phyloP scores from a whole-genome alignment of 1,140 invertebrate genomes.

The Rhizoglyphus robini region DNA sequence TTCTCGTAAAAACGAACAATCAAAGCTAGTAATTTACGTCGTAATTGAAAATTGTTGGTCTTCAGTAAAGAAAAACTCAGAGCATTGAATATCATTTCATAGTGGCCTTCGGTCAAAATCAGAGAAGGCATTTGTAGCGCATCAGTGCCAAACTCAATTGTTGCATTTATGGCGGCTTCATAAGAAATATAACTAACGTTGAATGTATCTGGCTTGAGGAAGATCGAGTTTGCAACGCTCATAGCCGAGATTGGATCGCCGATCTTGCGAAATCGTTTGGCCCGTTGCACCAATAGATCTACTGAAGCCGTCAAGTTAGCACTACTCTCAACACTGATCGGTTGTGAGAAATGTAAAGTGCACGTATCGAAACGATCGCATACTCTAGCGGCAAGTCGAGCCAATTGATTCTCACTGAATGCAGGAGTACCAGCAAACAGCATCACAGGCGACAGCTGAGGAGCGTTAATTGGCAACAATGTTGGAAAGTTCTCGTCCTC shows the following conservation, averaged over 20 bases:
- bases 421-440: conserved; percentile 22
- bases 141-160: conserved; percentile 15
- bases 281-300: conserved; percentile 1
- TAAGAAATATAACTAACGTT: neutral
- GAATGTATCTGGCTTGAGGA: conserved; percentile 6
- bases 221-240: neutral
- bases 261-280: conserved; percentile 7
- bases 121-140: conserved; percentile 15
- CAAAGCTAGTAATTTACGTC: neutral
- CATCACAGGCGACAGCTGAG: conserved; percentile 25
- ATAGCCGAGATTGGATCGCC: conserved; percentile 19
- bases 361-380: conserved; percentile 22
- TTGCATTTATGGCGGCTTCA: conserved; percentile 7
- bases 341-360: conserved; percentile 1
- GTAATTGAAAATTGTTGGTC: neutral
- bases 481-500: neutral
- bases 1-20: conserved; percentile 16
- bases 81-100: conserved; percentile 10
- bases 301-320: conserved; percentile 7
- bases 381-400: conserved; percentile 9
- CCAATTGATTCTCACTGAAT: neutral
- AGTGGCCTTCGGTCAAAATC: conserved; percentile 11
- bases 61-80: conserved; percentile 1
- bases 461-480: conserved; percentile 22
- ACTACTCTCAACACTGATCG: neutral